A percentile compares a stretch with the other conserved stretches of the same genome.
Evolutionary conservation across 2,113 vertebrate genomes (phyloP).

Genomic region (Nymphicus hollandicus): DNA sequence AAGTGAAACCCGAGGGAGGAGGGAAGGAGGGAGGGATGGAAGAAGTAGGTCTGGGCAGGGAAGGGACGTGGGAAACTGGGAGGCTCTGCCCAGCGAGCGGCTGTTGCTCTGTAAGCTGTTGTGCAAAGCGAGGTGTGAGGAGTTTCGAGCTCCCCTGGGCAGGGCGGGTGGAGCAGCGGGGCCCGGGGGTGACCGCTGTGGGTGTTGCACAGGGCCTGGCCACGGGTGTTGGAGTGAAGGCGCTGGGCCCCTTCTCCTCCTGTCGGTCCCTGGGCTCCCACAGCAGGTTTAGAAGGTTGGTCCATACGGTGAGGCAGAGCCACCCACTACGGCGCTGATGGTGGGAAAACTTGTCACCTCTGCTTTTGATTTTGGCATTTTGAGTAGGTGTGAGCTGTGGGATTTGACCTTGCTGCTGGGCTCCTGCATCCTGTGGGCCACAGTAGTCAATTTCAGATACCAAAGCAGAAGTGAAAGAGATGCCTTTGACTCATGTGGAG

Average conservation of each 20-base stretch:
- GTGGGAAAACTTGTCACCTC: fast-evolving
- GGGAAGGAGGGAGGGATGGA: not conserved
- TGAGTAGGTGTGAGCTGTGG: not conserved
- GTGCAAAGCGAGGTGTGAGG: not conserved
- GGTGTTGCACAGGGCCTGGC: not conserved
- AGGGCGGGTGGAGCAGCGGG: not conserved
- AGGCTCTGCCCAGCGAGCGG: not conserved
- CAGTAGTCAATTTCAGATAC: not conserved
- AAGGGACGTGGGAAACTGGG: not conserved
- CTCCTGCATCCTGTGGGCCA: not conserved
- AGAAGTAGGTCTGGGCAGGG: not conserved
- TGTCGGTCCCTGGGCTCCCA: not conserved
- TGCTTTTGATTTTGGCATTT: not conserved
- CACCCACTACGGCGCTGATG: fast-evolving
- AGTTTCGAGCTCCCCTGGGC: not conserved
- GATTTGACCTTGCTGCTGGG: not conserved
- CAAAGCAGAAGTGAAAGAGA: not conserved
- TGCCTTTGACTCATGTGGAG: not conserved
- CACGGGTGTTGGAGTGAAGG: not conserved
- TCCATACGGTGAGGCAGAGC: fast-evolving
- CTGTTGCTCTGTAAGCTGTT: not conserved
- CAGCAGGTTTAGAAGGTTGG: too few relatives aligned
- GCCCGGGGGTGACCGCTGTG: not conserved
- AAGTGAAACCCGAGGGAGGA: not conserved
- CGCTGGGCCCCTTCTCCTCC: not conserved